Conservation (phyloP, 1,140 invertebrate species). For the Sycophila sp. region DNA sequence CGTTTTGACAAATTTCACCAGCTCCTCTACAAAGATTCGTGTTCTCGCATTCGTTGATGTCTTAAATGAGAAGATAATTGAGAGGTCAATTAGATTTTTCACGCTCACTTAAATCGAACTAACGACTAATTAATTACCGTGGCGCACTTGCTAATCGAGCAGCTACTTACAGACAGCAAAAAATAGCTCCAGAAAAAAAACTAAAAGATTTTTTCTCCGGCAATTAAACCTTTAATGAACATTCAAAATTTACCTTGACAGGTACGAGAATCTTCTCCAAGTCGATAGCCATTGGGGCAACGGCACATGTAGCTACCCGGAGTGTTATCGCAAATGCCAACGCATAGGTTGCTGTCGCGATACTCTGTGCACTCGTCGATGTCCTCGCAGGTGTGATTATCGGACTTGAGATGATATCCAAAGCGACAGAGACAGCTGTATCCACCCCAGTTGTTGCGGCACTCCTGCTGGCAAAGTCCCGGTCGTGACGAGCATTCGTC, state of each 20-base stretch:
- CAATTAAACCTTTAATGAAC: neutral
- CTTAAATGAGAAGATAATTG: slow-evolving; percentile 69
- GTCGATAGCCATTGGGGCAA: slow-evolving; percentile 86
- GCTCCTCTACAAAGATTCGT: slow-evolving; percentile 69
- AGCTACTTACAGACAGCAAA: too few relatives aligned
- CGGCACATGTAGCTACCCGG: slow-evolving; percentile 87
- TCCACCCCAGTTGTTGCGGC: slow-evolving; percentile 84
- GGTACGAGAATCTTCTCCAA: slow-evolving; percentile 75
- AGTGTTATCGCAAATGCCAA: slow-evolving; percentile 88
- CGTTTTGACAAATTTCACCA: slow-evolving; percentile 91
- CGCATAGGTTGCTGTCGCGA: slow-evolving; percentile 77
- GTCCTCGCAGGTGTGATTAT: slow-evolving; percentile 85
- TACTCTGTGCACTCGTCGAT: slow-evolving; percentile 87
- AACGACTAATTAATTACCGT: too few relatives aligned
- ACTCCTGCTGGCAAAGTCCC: slow-evolving; percentile 84
- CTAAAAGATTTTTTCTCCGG: too few relatives aligned
- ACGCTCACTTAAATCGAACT: too few relatives aligned
- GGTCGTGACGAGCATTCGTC: slow-evolving; percentile 73
- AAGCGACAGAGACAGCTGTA: slow-evolving; percentile 80
- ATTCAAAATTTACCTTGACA: slow-evolving; percentile 73
- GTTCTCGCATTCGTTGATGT: slow-evolving; percentile 88
- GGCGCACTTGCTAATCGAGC: too few relatives aligned
- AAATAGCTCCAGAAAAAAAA: too few relatives aligned
- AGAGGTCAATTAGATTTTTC: too few relatives aligned
- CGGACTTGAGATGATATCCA: slow-evolving; percentile 77